Percentiles rank a stretch among this genome's conserved stretches.
These are phyloP conservation scores for Acropternis orthonyx DNA, from an alignment of 2,797 vertebrate genomes.

Conservation along the genomic window DNA sequence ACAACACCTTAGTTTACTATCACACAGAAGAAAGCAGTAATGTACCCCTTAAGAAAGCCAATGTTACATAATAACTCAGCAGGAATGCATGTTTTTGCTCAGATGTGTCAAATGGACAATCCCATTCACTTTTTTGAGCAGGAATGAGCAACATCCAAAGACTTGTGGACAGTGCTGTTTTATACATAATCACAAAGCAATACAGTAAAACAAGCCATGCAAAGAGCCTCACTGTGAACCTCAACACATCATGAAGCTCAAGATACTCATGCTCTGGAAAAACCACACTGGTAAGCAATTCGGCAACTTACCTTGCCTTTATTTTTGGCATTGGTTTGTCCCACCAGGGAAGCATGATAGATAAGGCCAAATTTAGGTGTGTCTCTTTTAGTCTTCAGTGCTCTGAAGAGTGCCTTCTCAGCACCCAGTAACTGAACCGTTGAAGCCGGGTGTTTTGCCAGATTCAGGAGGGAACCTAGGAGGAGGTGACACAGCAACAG, in stretches of 20 bases:
- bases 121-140: not conserved
- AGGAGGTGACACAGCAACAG: not conserved
- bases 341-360: conserved; percentile 96
- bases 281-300: not conserved
- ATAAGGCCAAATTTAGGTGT: conserved; percentile 98
- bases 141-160: not conserved
- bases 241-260: not conserved
- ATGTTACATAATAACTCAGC: not conserved
- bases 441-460: conserved; percentile 97
- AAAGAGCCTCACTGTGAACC: not conserved
- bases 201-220: not conserved
- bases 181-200: not conserved
- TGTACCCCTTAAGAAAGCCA: not conserved
- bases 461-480: conserved; percentile 92
- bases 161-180: not conserved
- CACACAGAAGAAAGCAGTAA: not conserved
- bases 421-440: conserved; percentile 97
- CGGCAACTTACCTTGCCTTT: conserved; percentile 90
- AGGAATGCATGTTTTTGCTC: not conserved
- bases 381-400: conserved; percentile 92
- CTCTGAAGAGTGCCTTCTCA: conserved; percentile 96
- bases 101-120: not conserved
- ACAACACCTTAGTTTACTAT: not conserved
- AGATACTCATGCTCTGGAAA: not conserved
- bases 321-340: conserved; percentile 93